Base-by-base conservation (phyloP, 2,888 invertebrate genomes). In the Chrysodeixis includens region DNA sequence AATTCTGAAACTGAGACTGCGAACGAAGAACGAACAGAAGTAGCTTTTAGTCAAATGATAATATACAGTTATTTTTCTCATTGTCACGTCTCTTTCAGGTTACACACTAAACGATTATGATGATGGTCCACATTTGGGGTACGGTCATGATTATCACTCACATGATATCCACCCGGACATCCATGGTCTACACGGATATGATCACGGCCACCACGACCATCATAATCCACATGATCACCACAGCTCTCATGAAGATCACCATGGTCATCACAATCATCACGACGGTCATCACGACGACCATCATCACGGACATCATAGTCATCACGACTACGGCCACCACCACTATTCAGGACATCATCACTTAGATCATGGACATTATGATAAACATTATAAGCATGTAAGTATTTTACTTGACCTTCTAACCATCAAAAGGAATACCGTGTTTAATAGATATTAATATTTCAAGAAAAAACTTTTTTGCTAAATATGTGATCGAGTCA, bases 311-410 rank as follows among this genome's bases (percentile, higher is more conserved):
- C 78, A 79, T 58, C 78, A 80, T 57, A 75, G 78, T n/a, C 70
- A 76, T 58, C 83, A 84, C 18, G 76, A 82, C 18, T 60, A 77
- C 9, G 78, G 71, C 7, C 74, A 79, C 55, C 83, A 87, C 60
- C 85, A 87, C 35, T 78, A 82, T 20, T 70, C 79, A 26, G 83
- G 82, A 8, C 79, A 83, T 40, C 83, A 88, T 60, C 82, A 88
- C 62, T 66, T 60, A 14, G 70, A 66, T 2, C 71, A 85, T 66
- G 88, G 88, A 0, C 81, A 88, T 78, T 88, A 87, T 78, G 82
- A 88, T 66, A 92, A 91, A 69, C 83, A 92, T 80, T 87, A 88
- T 63, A 88, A 91, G 79, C 92, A 92, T 73, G 93, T 93, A 79
- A 88, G 92, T 86, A 57, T 16, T 26, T 49, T 9, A 9, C 8